Conservation (phyloP, 2,113 vertebrate genomes). For the Elaphurus davidianus region DNA sequence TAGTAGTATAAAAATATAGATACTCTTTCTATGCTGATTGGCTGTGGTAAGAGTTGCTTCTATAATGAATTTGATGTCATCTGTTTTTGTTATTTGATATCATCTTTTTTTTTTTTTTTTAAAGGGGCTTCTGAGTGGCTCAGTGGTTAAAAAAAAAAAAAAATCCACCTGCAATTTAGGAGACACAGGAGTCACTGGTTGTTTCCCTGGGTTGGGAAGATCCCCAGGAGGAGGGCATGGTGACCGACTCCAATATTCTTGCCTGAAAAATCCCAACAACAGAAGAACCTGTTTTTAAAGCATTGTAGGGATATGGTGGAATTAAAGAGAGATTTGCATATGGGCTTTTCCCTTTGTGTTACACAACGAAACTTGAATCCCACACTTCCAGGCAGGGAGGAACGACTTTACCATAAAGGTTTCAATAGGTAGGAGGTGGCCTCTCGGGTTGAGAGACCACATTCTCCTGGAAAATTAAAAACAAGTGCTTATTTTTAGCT, state of each 20-base stretch:
- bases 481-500: conserved; percentile 48
- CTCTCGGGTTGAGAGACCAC: background rate
- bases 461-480: conserved; percentile 37
- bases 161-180: background rate
- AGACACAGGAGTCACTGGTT: background rate
- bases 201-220: background rate
- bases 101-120: background rate
- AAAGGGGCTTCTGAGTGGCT: background rate
- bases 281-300: background rate
- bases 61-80: background rate
- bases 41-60: background rate
- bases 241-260: background rate
- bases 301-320: background rate
- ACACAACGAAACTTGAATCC: background rate
- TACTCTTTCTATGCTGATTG: background rate
- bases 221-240: background rate
- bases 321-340: background rate
- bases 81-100: background rate
- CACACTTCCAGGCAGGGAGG: background rate
- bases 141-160: background rate
- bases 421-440: background rate
- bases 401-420: background rate
- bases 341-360: background rate
- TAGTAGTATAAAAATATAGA: background rate
- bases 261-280: background rate